Conservation (phyloP, 2,113 vertebrate genomes). For the Copsychus sechellarum region DNA sequence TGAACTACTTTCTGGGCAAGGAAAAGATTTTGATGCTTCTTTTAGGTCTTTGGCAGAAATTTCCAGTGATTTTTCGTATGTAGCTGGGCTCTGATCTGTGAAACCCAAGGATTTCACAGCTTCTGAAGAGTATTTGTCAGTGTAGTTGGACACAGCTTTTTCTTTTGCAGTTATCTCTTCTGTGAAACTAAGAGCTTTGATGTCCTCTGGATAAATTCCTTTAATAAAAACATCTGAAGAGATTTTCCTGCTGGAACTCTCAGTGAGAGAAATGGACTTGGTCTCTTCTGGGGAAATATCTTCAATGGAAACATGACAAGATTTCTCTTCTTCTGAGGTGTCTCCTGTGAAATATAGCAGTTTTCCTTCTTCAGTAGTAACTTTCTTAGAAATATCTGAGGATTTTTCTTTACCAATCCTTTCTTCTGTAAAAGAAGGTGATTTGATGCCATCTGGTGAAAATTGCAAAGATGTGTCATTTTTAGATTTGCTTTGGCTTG, state of each 20-base stretch:
- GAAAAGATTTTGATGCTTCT: background rate
- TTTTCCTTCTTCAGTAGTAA: constrained; percentile 25
- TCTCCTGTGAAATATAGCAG: constrained; percentile 18
- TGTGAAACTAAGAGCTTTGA: constrained; percentile 51
- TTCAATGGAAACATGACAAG: background rate
- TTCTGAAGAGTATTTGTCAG: constrained; percentile 16
- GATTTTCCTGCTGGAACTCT: constrained; percentile 68
- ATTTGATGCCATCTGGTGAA: constrained; percentile 71
- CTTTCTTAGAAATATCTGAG: constrained; percentile 43
- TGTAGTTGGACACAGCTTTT: background rate
- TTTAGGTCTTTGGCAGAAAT: background rate
- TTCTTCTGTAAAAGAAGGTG: constrained; percentile 60
- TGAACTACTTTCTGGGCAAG: constrained; percentile 33
- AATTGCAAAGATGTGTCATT: constrained; percentile 27
- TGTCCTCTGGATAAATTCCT: constrained; percentile 67
- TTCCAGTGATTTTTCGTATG: background rate
- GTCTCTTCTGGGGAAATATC: constrained; percentile 68
- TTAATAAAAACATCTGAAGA: constrained; percentile 67
- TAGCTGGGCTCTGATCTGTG: background rate
- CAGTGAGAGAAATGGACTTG: constrained; percentile 65
- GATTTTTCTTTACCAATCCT: constrained; percentile 48
- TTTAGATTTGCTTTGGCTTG: constrained; percentile 36
- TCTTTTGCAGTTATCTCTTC: constrained; percentile 59
- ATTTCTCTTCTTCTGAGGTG: constrained; percentile 39
- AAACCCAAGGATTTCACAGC: background rate